These are phyloP conservation scores for Disparrhopalites patrizii DNA, from an alignment of 2,888 invertebrate species.

Conservation along the genomic window DNA sequence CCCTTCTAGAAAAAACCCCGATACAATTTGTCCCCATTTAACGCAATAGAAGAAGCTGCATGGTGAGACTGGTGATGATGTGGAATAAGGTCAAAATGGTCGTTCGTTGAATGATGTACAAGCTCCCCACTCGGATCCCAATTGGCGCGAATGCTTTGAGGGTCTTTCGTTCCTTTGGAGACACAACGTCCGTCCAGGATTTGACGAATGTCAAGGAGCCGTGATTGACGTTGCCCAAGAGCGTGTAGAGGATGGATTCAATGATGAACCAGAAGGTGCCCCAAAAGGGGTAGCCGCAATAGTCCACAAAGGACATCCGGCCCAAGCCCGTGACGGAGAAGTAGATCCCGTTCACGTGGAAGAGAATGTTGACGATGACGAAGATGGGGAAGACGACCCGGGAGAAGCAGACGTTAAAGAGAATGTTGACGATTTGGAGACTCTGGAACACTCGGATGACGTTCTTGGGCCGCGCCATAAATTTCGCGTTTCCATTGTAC, in stretches of 20 bases:
- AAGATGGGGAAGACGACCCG: neutral
- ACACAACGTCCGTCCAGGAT: neutral
- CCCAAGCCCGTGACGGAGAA: too few species aligned
- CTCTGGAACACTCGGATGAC: neutral
- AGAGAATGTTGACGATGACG: neutral
- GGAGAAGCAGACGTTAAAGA: conserved; percentile 6
- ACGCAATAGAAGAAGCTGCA: neutral
- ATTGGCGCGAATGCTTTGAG: neutral
- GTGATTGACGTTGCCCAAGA: neutral
- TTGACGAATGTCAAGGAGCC: neutral
- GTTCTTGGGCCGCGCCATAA: conserved; percentile 6
- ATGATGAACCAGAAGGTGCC: neutral
- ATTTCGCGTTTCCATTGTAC: conserved; percentile 1
- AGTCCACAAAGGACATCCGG: too few species aligned
- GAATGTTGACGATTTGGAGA: neutral
- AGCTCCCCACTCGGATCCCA: neutral
- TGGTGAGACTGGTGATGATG: neutral
- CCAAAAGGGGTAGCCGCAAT: neutral
- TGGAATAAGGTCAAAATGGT: neutral
- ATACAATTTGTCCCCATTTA: too few species aligned
- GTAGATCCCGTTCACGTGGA: too few species aligned
- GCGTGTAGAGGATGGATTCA: neutral
- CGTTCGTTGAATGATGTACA: neutral
- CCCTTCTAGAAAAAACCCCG: too few species aligned
- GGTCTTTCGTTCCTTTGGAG: neutral